Evolutionary conservation across 2,797 vertebrate genomes (phyloP), one percentile per base, ranked within the genome.

Genomic region (Falco berigora): DNA sequence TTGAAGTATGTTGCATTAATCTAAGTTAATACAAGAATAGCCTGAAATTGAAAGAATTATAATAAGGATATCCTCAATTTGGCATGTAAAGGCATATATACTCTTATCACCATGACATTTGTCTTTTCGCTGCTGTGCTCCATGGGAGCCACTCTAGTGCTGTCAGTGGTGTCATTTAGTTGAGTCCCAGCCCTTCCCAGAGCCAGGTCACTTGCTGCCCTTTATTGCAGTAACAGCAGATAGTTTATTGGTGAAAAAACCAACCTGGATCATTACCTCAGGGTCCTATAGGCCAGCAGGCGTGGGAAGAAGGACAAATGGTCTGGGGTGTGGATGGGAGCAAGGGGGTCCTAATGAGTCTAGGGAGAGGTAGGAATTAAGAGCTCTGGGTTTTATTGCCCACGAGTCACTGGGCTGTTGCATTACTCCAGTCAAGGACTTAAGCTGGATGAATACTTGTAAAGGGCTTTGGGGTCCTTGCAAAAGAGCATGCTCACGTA

Each of bases 331-430:
- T 38, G 28, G 34, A 21, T 63, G 61, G 5, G 14, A 61, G 38
- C 2, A 1, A 47, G 47, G 30, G 14, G 12, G 20, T 16, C 21
- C 10, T 46, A 50, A 7, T 44, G 10, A 76, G 14, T 16, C 36
- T 4, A 20, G 28, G 10, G 19, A 64, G 23, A 5, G 1, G 1
- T 2, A 42, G 42, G 34, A 62, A 53, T 42, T 64, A 25, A 6
- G 34, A 85, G 9, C 28, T 58, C 25, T 40, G 42, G 32, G 10
- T 9, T 67, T 86, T 49, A 11, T 6, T 80, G 49, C 22, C 27
- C 9, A 5, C 1, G 0, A 4, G 6, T 53, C 30, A 11, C 28
- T 49, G 20, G 11, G 1, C 1, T 28, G 18, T 34, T 64, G 30
- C 9, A 25, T 64, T 62, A 6, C 18, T 86, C 22, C 44, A 22